Evolutionary conservation across 2,113 vertebrate genomes (phyloP), one percentile per base, ranked within the genome.

Genomic region (Microcebus ravelobensis): DNA sequence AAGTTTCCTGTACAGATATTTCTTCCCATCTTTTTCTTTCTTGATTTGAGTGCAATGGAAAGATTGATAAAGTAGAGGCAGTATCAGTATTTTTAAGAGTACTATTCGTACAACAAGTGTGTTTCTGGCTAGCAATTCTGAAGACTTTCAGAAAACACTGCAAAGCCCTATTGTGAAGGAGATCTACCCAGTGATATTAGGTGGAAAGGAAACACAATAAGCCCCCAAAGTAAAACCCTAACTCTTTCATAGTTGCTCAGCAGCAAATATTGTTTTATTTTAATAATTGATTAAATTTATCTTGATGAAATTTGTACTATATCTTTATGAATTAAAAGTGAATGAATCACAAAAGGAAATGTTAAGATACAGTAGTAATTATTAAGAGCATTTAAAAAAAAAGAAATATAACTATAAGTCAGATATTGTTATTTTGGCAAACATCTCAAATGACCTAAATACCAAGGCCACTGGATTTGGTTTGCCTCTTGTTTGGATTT

Each of bases 61-160:
- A 63, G 20, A 29, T 23, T 94, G 83, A 91, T 59, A 95, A 29
- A 77, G 57, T 9, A 95, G 90, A 52, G 0, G 3, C 17, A 95
- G 79, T 95, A 42, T 91, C 82, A 96, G 67, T 73, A 80, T 65
- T 97, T 94, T 96, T 96, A 96, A 95, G 86, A 76, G 34, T 59
- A 68, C 4, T 2, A 18, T 84, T 97, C 84, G 61, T 90, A 45
- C n/a, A 95, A 65, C 27, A 65, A 88, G 1, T 86, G 17, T 11
- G 61, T 94, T 97, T 36, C 6, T 59, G 5, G 8, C 5, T 42
- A 74, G 59, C 20, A 96, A 18, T 94, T 89, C 21, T 79, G 59
- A 93, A 86, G 59, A 25, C 0, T 89, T 97, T 96, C 86, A 84
- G 76, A 96, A 97, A 71, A 67, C 20, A 29, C 74, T 82, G 36